Evolutionary conservation across 2,888 invertebrate genomes (phyloP).

Genomic region (Cepaea hortensis): DNA sequence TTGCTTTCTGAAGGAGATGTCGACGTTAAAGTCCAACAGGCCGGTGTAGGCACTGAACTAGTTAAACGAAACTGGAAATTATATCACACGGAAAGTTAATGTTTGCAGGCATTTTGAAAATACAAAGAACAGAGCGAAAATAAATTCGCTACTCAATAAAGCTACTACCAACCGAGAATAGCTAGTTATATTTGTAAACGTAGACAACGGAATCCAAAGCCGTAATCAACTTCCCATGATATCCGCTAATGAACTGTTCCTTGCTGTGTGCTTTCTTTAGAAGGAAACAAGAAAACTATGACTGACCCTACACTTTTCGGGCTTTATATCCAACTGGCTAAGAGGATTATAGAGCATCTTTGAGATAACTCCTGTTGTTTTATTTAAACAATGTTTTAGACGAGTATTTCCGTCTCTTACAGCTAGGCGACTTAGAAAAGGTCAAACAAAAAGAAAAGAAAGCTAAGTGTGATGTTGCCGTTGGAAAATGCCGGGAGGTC

Average conservation of each 20-base stretch:
- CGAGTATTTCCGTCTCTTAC: neutral
- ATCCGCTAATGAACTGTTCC: neutral
- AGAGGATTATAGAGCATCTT: conserved; percentile 5
- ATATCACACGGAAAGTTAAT: no score
- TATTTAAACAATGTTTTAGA: conserved; percentile 33
- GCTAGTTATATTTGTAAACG: no score
- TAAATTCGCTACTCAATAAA: no score
- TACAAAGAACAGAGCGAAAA: no score
- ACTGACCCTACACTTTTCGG: neutral
- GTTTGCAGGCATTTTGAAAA: no score
- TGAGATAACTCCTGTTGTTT: conserved; percentile 6
- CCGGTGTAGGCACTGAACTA: no score
- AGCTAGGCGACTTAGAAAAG: neutral
- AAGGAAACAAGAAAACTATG: neutral
- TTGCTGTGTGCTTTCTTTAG: neutral
- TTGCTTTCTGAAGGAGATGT: no score
- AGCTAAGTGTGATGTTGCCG: neutral
- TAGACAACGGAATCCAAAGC: no score
- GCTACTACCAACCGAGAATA: no score
- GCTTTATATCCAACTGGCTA: conserved; percentile 1
- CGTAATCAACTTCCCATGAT: no score
- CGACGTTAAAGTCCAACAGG: no score
- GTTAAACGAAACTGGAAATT: no score
- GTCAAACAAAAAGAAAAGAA: neutral
- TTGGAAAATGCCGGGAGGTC: neutral